A percentile compares a stretch with the other conserved stretches of the same genome.
phyloP scores from a whole-genome alignment of 2,797 vertebrate genomes.

The Siniperca undulata region DNA sequence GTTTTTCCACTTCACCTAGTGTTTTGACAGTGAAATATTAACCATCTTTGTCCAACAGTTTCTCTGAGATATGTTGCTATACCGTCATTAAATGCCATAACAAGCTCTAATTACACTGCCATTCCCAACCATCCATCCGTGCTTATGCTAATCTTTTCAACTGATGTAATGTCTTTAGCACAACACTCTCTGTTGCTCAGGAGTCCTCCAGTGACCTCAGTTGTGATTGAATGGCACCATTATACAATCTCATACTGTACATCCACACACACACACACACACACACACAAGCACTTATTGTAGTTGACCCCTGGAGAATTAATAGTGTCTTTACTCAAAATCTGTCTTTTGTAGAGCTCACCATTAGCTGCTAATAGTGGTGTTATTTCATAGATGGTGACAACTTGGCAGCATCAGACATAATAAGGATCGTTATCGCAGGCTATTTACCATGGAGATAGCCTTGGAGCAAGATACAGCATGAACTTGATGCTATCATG shows the following conservation, averaged over 20 bases:
- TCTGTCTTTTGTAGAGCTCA: slow-evolving; percentile 64
- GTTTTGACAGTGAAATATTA: slow-evolving; percentile 43
- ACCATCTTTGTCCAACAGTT: slow-evolving; percentile 6
- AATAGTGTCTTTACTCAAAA: slow-evolving; percentile 54
- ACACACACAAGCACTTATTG: slow-evolving; percentile 35
- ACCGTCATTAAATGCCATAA: slow-evolving; percentile 48
- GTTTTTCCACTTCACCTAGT: slow-evolving; percentile 10
- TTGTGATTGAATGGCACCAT: slow-evolving; percentile 59
- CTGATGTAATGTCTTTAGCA: slow-evolving; percentile 35
- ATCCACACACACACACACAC: background rate
- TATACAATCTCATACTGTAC: slow-evolving; percentile 28
- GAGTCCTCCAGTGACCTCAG: slow-evolving; percentile 46
- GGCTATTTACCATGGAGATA: slow-evolving; percentile 65
- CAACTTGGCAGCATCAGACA: slow-evolving; percentile 72
- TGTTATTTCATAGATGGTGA: slow-evolving; percentile 76
- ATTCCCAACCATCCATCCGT: slow-evolving; percentile 43
- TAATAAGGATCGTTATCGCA: slow-evolving; percentile 71
- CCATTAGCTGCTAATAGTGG: slow-evolving; percentile 78
- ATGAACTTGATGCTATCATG: slow-evolving; percentile 52
- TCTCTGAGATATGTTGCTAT: slow-evolving; percentile 23
- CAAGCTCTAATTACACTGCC: slow-evolving; percentile 50
- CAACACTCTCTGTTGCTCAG: slow-evolving; percentile 4
- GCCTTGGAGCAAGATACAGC: slow-evolving; percentile 43
- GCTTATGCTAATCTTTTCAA: slow-evolving; percentile 33
- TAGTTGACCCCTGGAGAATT: slow-evolving; percentile 61